A percentile compares a stretch with the other conserved stretches of the same genome.
These are phyloP conservation scores for Lysiphlebus fabarum DNA, from an alignment of 1,140 invertebrate genomes.

Conservation along the genomic window DNA sequence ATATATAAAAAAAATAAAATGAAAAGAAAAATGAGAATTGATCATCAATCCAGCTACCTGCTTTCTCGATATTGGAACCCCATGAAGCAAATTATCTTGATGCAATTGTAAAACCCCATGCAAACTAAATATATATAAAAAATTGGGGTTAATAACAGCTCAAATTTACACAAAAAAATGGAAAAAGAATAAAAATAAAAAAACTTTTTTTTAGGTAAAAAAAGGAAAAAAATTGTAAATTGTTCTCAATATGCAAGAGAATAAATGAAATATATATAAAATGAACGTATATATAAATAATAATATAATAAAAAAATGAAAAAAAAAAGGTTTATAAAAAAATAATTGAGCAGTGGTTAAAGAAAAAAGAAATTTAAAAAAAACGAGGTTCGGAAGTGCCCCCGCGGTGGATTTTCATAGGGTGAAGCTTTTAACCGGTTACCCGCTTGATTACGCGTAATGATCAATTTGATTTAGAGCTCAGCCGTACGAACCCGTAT, in stretches of 20 bases:
- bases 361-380: slow-evolving; percentile 19
- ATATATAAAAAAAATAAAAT: neutral
- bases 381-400: slow-evolving; percentile 20
- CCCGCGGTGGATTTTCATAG: slow-evolving; percentile 12
- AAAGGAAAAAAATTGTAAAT: slow-evolving; percentile 28
- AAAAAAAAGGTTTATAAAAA: slow-evolving; percentile 18
- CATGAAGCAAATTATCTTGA: slow-evolving; percentile 26
- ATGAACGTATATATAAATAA: slow-evolving; percentile 11
- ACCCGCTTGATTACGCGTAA: slow-evolving; percentile 49
- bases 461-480: slow-evolving; percentile 47
- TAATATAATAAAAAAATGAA: neutral
- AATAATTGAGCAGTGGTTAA: slow-evolving; percentile 13
- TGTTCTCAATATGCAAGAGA: slow-evolving; percentile 6
- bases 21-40: slow-evolving; percentile 1
- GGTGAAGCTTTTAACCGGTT: slow-evolving; percentile 34
- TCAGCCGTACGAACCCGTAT: slow-evolving; percentile 31
- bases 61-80: slow-evolving; percentile 1
- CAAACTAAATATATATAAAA: slow-evolving; percentile 29
- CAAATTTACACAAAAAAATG: slow-evolving; percentile 30
- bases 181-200: slow-evolving; percentile 35
- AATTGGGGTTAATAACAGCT: slow-evolving; percentile 47
- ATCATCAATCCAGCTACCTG: slow-evolving; percentile 17
- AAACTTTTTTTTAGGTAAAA: slow-evolving; percentile 40
- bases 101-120: slow-evolving; percentile 27
- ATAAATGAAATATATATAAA: slow-evolving; percentile 10